A percentile compares a stretch with the other conserved stretches of the same genome.
Conservation (phyloP, 64 coral and sea anemone genomes). For the Actinia tenebrosa region DNA sequence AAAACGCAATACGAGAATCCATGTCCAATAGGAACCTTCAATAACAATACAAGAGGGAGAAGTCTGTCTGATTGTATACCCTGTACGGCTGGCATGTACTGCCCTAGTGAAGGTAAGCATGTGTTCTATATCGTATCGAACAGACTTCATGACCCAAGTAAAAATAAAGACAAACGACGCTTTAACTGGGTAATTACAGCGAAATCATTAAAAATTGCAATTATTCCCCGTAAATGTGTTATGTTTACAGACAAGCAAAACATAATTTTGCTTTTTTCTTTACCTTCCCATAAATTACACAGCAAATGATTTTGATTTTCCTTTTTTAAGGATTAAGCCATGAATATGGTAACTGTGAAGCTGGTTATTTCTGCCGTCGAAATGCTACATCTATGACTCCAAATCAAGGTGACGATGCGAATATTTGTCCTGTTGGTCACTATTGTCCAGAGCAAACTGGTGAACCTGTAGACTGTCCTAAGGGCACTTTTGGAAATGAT, state of each 20-base stretch:
- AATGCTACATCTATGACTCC: constrained; percentile 63
- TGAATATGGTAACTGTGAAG: constrained; percentile 58
- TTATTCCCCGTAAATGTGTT: too few species aligned
- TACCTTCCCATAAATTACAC: neutral
- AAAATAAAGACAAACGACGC: too few species aligned
- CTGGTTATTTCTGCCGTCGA: constrained; percentile 75
- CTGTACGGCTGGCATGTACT: constrained; percentile 79
- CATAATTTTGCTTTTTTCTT: too few species aligned
- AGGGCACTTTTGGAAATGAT: constrained; percentile 81
- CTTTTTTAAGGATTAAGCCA: constrained; percentile 52
- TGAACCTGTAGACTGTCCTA: constrained; percentile 70
- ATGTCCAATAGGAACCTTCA: constrained; percentile 78
- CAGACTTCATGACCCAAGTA: too few species aligned
- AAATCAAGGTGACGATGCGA: constrained; percentile 65
- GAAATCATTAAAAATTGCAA: too few species aligned
- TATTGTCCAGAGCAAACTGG: constrained; percentile 79
- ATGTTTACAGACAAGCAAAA: too few species aligned
- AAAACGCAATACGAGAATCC: constrained; percentile 45
- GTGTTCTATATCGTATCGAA: neutral
- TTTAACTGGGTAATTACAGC: too few species aligned
- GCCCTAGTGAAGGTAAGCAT: constrained; percentile 69
- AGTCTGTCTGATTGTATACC: constrained; percentile 43
- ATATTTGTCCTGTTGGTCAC: constrained; percentile 86
- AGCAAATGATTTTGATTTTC: neutral
- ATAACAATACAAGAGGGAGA: constrained; percentile 26